Conservation (phyloP, 2,888 invertebrate species). For the Pandemis heparana region DNA sequence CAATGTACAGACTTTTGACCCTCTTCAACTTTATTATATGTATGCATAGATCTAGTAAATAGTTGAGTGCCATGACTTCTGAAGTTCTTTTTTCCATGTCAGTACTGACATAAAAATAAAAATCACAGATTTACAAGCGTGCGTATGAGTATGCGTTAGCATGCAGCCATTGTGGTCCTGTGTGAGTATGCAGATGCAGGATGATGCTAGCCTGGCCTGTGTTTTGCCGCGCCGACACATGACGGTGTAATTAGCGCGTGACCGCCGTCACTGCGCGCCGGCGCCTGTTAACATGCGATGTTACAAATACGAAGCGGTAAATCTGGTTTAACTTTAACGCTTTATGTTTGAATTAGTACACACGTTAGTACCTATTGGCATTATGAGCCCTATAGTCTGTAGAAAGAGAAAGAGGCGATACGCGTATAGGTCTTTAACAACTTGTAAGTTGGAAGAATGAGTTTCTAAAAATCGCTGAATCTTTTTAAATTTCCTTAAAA, state of each 20-base stretch:
- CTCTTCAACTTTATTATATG: no score
- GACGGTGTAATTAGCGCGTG: conserved; percentile 81
- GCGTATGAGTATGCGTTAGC: neutral
- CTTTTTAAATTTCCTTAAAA: no score
- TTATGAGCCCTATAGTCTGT: neutral
- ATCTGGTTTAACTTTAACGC: neutral
- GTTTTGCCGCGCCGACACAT: conserved; percentile 77
- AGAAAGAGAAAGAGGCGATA: neutral
- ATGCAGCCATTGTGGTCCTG: neutral
- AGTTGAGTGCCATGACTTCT: no score
- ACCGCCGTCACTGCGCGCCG: conserved; percentile 60
- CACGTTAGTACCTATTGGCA: neutral
- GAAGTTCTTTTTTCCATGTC: no score
- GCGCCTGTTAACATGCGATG: conserved; percentile 49
- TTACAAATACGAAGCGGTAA: conserved; percentile 19
- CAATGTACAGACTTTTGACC: no score
- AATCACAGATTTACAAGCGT: no score
- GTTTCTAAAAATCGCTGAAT: neutral
- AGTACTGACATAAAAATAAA: no score
- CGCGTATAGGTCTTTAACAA: neutral
- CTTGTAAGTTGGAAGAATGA: neutral
- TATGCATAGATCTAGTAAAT: no score
- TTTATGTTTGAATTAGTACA: neutral
- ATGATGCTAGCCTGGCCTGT: conserved; percentile 54
- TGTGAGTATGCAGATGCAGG: neutral